Conservation (phyloP, 2,113 vertebrate species). For the Hyperopisus bebe region DNA sequence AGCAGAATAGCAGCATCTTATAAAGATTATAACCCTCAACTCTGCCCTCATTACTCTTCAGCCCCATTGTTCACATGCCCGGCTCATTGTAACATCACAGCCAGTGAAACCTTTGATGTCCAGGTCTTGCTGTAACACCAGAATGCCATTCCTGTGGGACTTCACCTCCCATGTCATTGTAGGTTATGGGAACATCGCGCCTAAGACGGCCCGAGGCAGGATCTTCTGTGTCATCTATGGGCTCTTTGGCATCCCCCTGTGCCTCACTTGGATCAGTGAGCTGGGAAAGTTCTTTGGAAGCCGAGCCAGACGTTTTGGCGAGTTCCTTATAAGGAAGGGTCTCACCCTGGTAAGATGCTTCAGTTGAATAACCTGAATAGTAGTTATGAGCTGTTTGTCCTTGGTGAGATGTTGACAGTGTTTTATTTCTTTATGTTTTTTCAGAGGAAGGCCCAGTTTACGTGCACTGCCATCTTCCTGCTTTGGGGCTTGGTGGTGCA, state of each 20-base stretch:
- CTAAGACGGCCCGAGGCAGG: slow-evolving; percentile 78
- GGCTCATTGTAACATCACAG: not conserved
- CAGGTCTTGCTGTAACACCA: not conserved
- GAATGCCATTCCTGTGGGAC: not conserved
- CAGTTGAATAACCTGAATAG: not conserved
- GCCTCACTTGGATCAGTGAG: slow-evolving; percentile 91
- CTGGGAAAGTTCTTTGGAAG: slow-evolving; percentile 93
- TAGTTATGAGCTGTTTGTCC: not conserved
- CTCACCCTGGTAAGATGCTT: slow-evolving; percentile 75
- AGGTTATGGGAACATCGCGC: slow-evolving; percentile 95
- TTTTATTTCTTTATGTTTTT: not conserved
- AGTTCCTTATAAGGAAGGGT: slow-evolving; percentile 78
- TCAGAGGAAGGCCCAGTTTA: slow-evolving; percentile 88
- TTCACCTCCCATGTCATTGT: slow-evolving; percentile 13
- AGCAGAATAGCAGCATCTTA: not conserved
- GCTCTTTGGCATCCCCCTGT: slow-evolving; percentile 89
- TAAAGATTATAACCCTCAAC: not conserved
- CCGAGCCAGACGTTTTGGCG: slow-evolving; percentile 82
- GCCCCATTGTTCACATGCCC: not conserved
- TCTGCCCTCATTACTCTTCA: not conserved
- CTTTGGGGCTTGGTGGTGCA: slow-evolving; percentile 88
- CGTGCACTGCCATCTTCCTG: slow-evolving; percentile 83
- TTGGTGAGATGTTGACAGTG: not conserved
- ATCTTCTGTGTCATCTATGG: slow-evolving; percentile 95
- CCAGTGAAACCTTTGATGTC: not conserved